Conservation (phyloP, 2,888 invertebrate genomes). For the Agonopterix heracliana region DNA sequence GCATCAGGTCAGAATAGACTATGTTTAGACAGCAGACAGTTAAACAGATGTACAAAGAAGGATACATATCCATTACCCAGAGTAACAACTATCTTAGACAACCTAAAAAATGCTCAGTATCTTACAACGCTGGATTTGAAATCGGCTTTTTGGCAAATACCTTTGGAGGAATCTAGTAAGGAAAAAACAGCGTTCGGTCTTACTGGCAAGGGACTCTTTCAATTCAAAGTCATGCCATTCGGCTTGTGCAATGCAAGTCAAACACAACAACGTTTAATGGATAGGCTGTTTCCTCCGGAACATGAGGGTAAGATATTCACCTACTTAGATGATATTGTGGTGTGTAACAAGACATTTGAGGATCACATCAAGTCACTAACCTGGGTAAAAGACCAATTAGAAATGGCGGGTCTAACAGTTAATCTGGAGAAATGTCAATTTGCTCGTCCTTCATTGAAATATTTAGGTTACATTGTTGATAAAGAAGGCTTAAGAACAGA, state of each 20-base stretch:
- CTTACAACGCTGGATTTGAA: conserved; percentile 13
- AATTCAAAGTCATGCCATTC: conserved; percentile 11
- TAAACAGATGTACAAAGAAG: conserved; percentile 13
- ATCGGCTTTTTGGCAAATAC: conserved; percentile 17
- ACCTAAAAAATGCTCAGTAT: conserved; percentile 9
- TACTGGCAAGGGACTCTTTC: conserved; percentile 5
- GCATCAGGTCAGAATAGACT: conserved; percentile 3
- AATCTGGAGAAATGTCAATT: conserved; percentile 10
- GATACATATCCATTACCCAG: conserved; percentile 8
- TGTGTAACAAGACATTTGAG: conserved; percentile 2
- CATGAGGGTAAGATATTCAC: conserved; percentile 6
- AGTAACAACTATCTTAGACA: conserved; percentile 8
- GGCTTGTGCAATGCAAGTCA: conserved; percentile 5
- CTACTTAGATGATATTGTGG: conserved; percentile 9
- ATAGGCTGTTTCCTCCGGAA: conserved; percentile 1
- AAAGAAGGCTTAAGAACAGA: conserved; percentile 11
- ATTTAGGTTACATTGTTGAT: conserved; percentile 12
- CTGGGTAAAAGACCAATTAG: neutral
- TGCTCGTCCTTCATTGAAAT: conserved; percentile 5
- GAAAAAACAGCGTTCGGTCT: conserved; percentile 14
- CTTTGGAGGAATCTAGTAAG: conserved; percentile 8
- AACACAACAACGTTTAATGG: conserved; percentile 10
- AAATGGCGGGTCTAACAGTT: neutral
- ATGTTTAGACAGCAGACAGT: conserved; percentile 15
- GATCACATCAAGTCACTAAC: neutral